These are phyloP conservation scores for Glaucopsyche alexis DNA, from an alignment of 2,888 invertebrate species.

Conservation along the genomic window DNA sequence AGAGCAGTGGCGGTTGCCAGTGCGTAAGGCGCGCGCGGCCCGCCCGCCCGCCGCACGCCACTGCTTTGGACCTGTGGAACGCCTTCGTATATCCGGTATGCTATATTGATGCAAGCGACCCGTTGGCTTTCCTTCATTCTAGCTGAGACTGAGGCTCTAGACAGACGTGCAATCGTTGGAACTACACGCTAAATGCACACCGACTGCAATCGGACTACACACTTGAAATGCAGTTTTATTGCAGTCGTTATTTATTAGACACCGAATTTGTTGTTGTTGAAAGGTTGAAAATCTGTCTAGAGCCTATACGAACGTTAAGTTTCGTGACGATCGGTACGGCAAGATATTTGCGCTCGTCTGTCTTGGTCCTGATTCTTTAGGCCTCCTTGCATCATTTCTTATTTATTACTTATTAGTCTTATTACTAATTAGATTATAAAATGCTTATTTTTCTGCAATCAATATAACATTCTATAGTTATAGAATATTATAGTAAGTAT, in stretches of 20 bases:
- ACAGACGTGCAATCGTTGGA: background rate
- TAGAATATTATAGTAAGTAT: too few species aligned
- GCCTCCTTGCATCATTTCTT: slow-evolving; percentile 16
- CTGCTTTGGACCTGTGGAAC: slow-evolving; percentile 84
- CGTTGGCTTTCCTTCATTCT: slow-evolving; percentile 37
- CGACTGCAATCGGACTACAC: background rate
- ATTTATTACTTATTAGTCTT: too few species aligned
- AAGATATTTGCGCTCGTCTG: background rate
- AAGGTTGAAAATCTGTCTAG: background rate
- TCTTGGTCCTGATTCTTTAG: slow-evolving; percentile 5
- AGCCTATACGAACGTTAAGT: background rate
- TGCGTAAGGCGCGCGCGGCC: slow-evolving; percentile 81
- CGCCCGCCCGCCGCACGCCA: slow-evolving; percentile 85
- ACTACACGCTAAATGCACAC: background rate
- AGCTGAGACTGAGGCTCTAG: slow-evolving; percentile 2
- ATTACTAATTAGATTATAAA: background rate
- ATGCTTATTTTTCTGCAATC: slow-evolving; percentile 3
- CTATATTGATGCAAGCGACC: slow-evolving; percentile 64
- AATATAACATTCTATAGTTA: background rate
- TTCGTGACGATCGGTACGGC: background rate
- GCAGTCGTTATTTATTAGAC: background rate
- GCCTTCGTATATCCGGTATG: slow-evolving; percentile 85
- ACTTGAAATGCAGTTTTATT: background rate
- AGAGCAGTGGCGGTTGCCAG: slow-evolving; percentile 81
- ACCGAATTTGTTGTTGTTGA: too few species aligned